phyloP scores from a whole-genome alignment of 53 echinoderm and acorn worm genomes.

The Henricia sp. region DNA sequence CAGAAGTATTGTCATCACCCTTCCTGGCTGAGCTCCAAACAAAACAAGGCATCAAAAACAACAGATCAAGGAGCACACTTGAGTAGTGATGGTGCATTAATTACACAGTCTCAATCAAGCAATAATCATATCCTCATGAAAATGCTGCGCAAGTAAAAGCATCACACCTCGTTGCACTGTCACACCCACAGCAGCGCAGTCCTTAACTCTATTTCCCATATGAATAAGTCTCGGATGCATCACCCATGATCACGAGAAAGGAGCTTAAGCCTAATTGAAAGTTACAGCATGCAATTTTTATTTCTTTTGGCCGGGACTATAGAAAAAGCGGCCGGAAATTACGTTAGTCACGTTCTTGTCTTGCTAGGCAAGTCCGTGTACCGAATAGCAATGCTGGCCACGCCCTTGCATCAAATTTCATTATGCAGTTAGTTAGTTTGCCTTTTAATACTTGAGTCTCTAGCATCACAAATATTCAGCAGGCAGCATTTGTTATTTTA shows the following conservation, averaged over 20 bases:
- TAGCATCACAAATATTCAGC: not conserved
- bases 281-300: not conserved
- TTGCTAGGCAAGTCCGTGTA: not conserved
- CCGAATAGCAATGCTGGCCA: not conserved
- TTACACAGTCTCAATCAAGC: not conserved
- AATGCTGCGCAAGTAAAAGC: slow-evolving; percentile 1
- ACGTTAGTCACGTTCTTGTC: slow-evolving; percentile 26
- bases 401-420: slow-evolving; percentile 5
- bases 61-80: not conserved
- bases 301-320: not conserved
- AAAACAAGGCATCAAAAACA: slow-evolving; percentile 9
- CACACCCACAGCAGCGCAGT: not conserved
- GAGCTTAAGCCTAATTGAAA: slow-evolving; percentile 39
- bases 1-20: not conserved
- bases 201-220: slow-evolving; percentile 40
- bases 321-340: slow-evolving; percentile 39
- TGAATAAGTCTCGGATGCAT: slow-evolving; percentile 13
- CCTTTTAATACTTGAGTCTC: not conserved
- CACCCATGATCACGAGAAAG: slow-evolving; percentile 14
- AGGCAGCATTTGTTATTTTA: not conserved
- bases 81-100: not conserved
- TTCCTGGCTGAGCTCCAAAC: not conserved
- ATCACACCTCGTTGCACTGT: slow-evolving; percentile 19
- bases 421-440: not conserved
- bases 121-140: slow-evolving; percentile 27